Base-by-base conservation (phyloP, 1,140 invertebrate species). In the Listronotus oregonensis region DNA sequence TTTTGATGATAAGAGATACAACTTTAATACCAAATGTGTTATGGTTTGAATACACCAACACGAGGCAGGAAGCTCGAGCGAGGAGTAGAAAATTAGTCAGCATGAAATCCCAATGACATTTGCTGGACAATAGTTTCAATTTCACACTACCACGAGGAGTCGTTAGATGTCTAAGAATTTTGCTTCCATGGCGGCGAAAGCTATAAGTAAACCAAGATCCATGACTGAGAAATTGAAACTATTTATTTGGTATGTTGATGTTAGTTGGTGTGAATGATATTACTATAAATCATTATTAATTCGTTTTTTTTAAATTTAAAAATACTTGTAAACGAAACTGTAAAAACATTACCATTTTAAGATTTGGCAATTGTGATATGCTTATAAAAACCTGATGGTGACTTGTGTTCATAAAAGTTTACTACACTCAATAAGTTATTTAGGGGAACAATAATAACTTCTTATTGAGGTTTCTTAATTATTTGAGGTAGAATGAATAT, bases 21-120 rank as follows among this genome's bases (percentile, higher is more conserved):
- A 94, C 94, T 7, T 80, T 96, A 31, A 97, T 97, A 78, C 95
- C 94, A 11, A 96, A 97, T 77, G 90, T 96, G 7, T 78, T 96
- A 58, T 96, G 94, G 93, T 97, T 97, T 77, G 94, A 96, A 76
- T 97, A 96, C 77, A 94, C 91, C n/a, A 92, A 89, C 55, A 89
- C 90, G 51, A 80, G 93, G 64, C 88, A 90, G 72, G 93, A 95
- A 78, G 87, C 88, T 1, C 87, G 90, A 72, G 88, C 88, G 31
- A 85, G 91, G 73, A 89, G 90, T 50, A 83, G 93, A 68, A 96
- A 96, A 80, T 81, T 94, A 66, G 89, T 90, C 1, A 91, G 90
- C 9, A 87, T 93, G 83, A 95, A 95, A 82, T 91, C 89, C 9
- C 93, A 94, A 87, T 95, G 88, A 93, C 85, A 84, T 81, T 82